These are phyloP conservation scores for Atopsyche davidsoni DNA, from an alignment of 1,140 invertebrate genomes.

Conservation along the genomic window DNA sequence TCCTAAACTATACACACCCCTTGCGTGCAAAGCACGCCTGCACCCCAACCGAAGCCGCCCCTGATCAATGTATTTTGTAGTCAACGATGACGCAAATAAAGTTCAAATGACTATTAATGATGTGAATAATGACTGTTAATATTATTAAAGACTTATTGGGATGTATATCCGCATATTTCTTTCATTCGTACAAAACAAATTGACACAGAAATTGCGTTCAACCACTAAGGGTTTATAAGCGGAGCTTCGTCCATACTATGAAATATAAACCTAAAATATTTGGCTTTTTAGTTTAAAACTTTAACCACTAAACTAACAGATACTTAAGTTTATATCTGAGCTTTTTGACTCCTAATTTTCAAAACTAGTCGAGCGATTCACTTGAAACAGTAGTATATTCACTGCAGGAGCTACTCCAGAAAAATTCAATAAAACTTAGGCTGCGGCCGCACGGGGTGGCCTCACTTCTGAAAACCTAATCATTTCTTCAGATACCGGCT, in stretches of 20 bases:
- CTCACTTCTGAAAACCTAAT: background rate
- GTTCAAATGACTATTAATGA: background rate
- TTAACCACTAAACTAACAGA: conserved; percentile 8
- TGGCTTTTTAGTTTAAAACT: conserved; percentile 16
- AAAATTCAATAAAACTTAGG: conserved; percentile 4
- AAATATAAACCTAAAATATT: conserved; percentile 9
- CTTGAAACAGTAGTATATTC: too few species aligned
- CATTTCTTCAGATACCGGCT: background rate
- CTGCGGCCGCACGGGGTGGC: conserved; percentile 4
- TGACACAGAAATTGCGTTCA: background rate
- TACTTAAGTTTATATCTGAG: conserved; percentile 11
- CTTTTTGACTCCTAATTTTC: conserved; percentile 16
- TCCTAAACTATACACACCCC: too few species aligned
- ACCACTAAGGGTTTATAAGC: background rate
- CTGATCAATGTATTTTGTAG: too few species aligned
- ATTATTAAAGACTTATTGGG: background rate
- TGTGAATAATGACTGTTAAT: background rate
- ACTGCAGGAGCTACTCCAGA: too few species aligned
- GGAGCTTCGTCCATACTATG: background rate
- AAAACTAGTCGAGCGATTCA: too few species aligned
- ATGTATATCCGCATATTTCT: background rate
- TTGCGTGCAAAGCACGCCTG: too few species aligned
- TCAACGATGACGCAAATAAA: background rate
- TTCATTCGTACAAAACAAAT: background rate
- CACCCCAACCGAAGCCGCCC: too few species aligned